phyloP scores from a whole-genome alignment of 2,888 invertebrate genomes.

The Drosophila prostipennis region DNA sequence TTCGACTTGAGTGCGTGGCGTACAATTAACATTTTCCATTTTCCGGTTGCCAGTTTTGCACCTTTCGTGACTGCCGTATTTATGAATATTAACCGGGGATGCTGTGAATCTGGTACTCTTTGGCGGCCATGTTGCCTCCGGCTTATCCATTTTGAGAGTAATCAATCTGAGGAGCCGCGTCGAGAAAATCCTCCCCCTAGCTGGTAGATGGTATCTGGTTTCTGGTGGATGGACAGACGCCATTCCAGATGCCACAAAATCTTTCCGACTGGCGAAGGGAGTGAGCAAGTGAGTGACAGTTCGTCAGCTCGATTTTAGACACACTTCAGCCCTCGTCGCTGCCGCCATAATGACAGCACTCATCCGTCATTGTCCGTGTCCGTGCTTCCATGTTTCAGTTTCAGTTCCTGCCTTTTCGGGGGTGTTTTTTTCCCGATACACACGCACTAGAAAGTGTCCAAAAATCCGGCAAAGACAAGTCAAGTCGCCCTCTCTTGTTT shows the following conservation, averaged over 20 bases:
- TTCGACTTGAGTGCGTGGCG: slow-evolving; percentile 75
- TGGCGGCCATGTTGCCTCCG: slow-evolving; percentile 26
- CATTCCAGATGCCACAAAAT: slow-evolving; percentile 54
- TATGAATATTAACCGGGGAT: slow-evolving; percentile 73
- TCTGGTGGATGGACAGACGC: slow-evolving; percentile 48
- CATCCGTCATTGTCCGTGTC: slow-evolving; percentile 78
- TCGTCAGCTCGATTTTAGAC: slow-evolving; percentile 75
- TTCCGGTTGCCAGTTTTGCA: slow-evolving; percentile 70
- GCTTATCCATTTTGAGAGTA: slow-evolving; percentile 68
- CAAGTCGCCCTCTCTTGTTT: slow-evolving; percentile 59
- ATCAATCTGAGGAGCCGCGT: slow-evolving; percentile 59
- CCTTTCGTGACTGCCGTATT: slow-evolving; percentile 55
- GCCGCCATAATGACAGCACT: slow-evolving; percentile 71
- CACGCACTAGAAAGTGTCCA: slow-evolving; percentile 62
- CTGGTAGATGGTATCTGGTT: background rate
- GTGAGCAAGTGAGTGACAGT: slow-evolving; percentile 68
- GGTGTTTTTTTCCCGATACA: slow-evolving; percentile 32
- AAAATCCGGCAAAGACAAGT: slow-evolving; percentile 75
- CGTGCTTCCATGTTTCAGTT: slow-evolving; percentile 34
- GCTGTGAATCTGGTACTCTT: slow-evolving; percentile 12
- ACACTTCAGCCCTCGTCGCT: slow-evolving; percentile 57
- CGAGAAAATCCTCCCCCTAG: slow-evolving; percentile 19
- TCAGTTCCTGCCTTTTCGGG: slow-evolving; percentile 30
- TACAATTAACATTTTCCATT: slow-evolving; percentile 80
- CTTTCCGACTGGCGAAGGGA: slow-evolving; percentile 33